Conservation (phyloP, 2,888 invertebrate genomes). For the Anodontia alba region DNA sequence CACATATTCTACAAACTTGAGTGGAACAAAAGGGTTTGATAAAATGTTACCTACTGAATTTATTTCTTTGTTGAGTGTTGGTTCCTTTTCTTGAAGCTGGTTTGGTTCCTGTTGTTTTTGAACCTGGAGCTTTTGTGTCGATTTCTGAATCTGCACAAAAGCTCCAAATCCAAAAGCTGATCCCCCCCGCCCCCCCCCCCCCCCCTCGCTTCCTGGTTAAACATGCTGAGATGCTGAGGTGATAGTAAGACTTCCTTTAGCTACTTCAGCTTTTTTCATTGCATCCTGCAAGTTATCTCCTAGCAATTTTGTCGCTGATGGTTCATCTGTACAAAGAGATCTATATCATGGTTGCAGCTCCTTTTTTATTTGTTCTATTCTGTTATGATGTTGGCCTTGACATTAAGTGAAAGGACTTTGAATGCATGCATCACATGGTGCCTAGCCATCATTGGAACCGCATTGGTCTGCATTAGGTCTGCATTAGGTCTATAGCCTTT, state of each 20-base stretch:
- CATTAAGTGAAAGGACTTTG: slow-evolving; percentile 17
- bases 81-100: too few relatives aligned
- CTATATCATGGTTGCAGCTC: slow-evolving; percentile 22
- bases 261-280: slow-evolving; percentile 27
- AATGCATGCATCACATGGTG: slow-evolving; percentile 21
- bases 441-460: not conserved
- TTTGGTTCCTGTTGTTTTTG: not conserved
- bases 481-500: too few relatives aligned
- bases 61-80: too few relatives aligned
- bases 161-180: not conserved
- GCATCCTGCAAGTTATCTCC: slow-evolving; percentile 25
- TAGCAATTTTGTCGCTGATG: slow-evolving; percentile 24
- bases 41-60: not conserved
- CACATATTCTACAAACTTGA: not conserved
- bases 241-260: not conserved
- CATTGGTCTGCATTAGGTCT: not conserved
- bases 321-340: slow-evolving; percentile 4
- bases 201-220: too few relatives aligned
- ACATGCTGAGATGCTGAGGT: not conserved
- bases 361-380: slow-evolving; percentile 15
- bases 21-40: not conserved
- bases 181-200: slow-evolving; percentile 15
- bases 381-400: slow-evolving; percentile 2
- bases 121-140: not conserved
- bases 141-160: not conserved